Evolutionary conservation across 2,797 vertebrate genomes (phyloP).

Genomic region (Cossypha dichroa): DNA sequence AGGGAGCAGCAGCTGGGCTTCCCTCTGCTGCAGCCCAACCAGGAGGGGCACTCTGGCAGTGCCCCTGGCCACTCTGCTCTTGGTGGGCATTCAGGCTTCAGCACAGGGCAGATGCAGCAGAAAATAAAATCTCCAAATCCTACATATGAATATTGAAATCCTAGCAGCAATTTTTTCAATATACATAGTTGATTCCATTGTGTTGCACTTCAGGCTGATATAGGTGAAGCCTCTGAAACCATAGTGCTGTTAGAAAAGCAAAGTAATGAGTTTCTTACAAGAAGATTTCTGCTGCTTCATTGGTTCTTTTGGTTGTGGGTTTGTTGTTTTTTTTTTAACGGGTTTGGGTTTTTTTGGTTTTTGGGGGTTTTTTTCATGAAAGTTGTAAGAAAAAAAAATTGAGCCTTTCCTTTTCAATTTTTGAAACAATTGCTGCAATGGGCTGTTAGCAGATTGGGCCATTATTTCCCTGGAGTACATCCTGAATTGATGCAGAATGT

Average conservation of each 20-base stretch:
- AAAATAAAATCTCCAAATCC: not conserved
- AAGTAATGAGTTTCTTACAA: not conserved
- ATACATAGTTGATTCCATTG: not conserved
- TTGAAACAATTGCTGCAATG: not conserved
- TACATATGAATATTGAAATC: fast-evolving
- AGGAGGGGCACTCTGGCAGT: not conserved
- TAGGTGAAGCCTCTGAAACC: not conserved
- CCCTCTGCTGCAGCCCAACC: fast-evolving
- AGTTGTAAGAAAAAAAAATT: not conserved
- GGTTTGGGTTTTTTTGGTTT: too few species aligned
- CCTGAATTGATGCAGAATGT: not conserved
- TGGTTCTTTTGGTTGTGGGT: not conserved
- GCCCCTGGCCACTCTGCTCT: not conserved
- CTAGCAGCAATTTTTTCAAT: not conserved
- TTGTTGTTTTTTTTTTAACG: too few species aligned
- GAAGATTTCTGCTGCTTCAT: not conserved
- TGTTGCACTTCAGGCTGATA: not conserved
- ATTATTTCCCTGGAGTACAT: not conserved
- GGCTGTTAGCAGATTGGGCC: not conserved
- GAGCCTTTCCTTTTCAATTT: not conserved
- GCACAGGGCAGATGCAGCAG: not conserved
- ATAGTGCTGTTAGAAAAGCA: not conserved
- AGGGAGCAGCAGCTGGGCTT: not conserved
- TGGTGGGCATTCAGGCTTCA: not conserved
- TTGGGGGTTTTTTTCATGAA: not conserved